Percentiles rank a stretch among this genome's conserved stretches.
These are phyloP conservation scores for Corydoras sp. DNA, from an alignment of 2,113 vertebrate genomes.

Conservation along the genomic window DNA sequence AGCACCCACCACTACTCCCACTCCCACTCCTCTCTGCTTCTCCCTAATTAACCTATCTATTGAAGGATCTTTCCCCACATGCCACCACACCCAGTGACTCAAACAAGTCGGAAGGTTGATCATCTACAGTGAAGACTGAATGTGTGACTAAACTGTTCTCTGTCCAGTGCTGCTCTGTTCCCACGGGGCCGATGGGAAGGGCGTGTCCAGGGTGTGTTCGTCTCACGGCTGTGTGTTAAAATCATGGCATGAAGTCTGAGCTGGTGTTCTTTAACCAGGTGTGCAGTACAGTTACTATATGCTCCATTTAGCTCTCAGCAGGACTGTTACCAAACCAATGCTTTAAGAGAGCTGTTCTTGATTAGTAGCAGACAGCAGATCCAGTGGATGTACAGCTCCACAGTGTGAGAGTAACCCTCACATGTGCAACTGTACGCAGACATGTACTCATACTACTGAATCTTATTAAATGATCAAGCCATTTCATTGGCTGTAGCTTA, in stretches of 20 bases:
- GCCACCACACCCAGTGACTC: slow-evolving; percentile 20
- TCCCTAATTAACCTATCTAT: background rate
- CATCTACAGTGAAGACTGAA: slow-evolving; percentile 3
- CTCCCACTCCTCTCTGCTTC: background rate
- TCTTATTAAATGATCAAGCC: too few species aligned
- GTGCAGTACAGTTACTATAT: too few species aligned
- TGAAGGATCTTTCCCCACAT: background rate
- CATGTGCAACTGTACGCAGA: too few species aligned
- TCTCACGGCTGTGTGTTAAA: background rate
- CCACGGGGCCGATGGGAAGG: slow-evolving; percentile 21
- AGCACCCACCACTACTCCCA: background rate
- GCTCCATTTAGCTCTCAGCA: too few species aligned
- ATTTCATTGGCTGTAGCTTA: slow-evolving; percentile 3
- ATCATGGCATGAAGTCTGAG: background rate
- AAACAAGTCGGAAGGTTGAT: slow-evolving; percentile 18
- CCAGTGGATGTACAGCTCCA: too few species aligned
- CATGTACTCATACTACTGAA: too few species aligned
- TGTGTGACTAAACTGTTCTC: slow-evolving; percentile 10
- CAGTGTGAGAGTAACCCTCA: too few species aligned
- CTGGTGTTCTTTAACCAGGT: too few species aligned
- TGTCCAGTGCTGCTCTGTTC: slow-evolving; percentile 18
- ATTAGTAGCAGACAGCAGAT: too few species aligned
- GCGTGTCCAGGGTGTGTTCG: slow-evolving; percentile 25
- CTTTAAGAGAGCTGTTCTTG: too few species aligned
- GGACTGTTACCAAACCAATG: too few species aligned